Evolutionary conservation across 1,140 invertebrate genomes (phyloP).

Genomic region (Belonocnema kinseyi): DNA sequence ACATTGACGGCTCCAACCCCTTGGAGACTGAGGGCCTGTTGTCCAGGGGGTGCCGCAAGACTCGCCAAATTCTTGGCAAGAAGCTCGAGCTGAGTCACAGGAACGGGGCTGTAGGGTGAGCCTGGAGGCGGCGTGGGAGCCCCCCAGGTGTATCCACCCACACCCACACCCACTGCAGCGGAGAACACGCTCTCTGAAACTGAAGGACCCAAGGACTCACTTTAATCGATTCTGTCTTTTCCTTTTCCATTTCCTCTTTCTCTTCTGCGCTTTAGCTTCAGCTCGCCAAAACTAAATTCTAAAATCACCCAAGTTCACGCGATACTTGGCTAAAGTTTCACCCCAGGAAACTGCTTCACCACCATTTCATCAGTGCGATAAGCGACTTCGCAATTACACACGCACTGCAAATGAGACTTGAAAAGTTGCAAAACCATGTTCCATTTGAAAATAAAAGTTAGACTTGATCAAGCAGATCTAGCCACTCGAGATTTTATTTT

Average conservation of each 20-base stretch:
- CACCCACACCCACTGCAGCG: constrained; percentile 71
- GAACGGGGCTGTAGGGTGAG: constrained; percentile 82
- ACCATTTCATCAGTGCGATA: constrained; percentile 1
- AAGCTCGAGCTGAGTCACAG: constrained; percentile 79
- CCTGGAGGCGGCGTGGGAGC: constrained; percentile 82
- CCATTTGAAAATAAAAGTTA: background rate
- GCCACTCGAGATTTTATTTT: too few species aligned
- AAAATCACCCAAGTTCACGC: constrained; percentile 29
- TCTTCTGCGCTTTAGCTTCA: background rate
- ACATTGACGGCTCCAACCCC: constrained; percentile 70
- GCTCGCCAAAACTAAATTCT: constrained; percentile 4
- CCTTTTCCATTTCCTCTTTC: background rate
- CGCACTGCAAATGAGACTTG: constrained; percentile 7
- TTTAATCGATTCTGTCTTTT: constrained; percentile 47
- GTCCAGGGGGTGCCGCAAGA: constrained; percentile 63
- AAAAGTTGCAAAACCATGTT: background rate
- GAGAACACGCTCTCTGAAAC: constrained; percentile 83
- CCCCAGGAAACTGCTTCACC: background rate
- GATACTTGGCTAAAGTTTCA: constrained; percentile 9
- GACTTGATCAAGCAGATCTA: too few species aligned
- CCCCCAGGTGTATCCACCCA: constrained; percentile 79
- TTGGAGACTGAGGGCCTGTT: constrained; percentile 70
- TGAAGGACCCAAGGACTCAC: constrained; percentile 59
- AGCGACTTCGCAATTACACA: constrained; percentile 14
- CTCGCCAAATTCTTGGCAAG: constrained; percentile 75